Percentiles rank a stretch among this genome's conserved stretches.
Evolutionary conservation across 2,113 vertebrate species (phyloP).

Genomic region (Ceuthmochares aereus): DNA sequence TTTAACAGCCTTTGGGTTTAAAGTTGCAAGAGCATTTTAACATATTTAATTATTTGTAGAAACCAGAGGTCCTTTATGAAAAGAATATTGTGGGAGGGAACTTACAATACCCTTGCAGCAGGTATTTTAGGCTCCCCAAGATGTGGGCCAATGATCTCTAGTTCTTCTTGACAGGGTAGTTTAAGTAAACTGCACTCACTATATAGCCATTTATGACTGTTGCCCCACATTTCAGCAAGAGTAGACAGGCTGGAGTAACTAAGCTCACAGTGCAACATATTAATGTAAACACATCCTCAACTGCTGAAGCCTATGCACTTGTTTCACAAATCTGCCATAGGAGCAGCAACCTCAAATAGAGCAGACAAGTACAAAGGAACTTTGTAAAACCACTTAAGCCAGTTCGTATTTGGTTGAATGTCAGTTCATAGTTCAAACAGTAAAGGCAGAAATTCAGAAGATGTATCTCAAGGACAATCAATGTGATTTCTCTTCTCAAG

Average conservation of each 20-base stretch:
- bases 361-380: not conserved
- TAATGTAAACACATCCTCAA: not conserved
- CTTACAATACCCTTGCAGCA: not conserved
- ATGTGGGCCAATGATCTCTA: too few species aligned
- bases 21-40: not conserved
- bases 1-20: not conserved
- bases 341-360: not conserved
- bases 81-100: not conserved
- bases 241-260: not conserved
- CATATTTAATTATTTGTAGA: not conserved
- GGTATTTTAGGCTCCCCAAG: not conserved
- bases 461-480: not conserved
- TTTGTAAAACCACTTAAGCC: not conserved
- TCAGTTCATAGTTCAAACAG: not conserved
- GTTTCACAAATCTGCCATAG: not conserved
- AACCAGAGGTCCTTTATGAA: not conserved
- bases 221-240: not conserved
- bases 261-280: not conserved
- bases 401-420: not conserved
- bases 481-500: not conserved
- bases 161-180: not conserved
- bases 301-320: not conserved
- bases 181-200: not conserved
- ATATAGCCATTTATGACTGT: not conserved
- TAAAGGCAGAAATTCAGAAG: not conserved